Conservation (phyloP, 1,140 invertebrate species). For the Drosophila tristis region DNA sequence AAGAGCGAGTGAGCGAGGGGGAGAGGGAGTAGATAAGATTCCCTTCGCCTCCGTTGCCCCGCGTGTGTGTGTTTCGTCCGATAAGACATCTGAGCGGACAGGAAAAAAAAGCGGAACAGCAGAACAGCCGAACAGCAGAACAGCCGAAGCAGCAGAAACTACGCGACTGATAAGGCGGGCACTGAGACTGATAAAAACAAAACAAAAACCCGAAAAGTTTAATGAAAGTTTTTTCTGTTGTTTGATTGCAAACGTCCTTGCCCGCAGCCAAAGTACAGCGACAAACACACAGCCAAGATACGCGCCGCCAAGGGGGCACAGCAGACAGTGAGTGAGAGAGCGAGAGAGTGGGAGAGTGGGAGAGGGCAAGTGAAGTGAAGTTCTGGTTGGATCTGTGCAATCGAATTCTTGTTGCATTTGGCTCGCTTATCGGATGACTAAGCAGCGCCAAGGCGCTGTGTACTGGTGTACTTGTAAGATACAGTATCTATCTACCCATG, state of each 20-base stretch:
- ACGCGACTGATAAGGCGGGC: conserved; percentile 57
- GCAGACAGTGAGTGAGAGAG: background rate
- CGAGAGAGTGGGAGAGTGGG: too few species aligned
- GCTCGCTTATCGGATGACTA: too few species aligned
- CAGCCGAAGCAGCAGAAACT: too few species aligned
- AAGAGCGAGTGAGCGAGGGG: too few species aligned
- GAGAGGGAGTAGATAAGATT: conserved; percentile 50
- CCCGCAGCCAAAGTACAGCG: conserved; percentile 7
- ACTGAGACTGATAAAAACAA: conserved; percentile 30
- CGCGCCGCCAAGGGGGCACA: too few species aligned
- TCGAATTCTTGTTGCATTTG: too few species aligned
- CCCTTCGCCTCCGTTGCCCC: background rate
- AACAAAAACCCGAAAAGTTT: conserved; percentile 25
- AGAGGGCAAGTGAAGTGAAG: too few species aligned
- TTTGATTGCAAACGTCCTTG: conserved; percentile 67
- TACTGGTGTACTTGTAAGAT: too few species aligned
- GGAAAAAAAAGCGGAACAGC: background rate
- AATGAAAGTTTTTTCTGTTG: conserved; percentile 58
- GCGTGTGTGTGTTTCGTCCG: conserved; percentile 34
- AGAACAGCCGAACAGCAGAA: too few species aligned
- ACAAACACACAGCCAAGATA: background rate
- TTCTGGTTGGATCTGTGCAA: too few species aligned
- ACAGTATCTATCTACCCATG: too few species aligned
- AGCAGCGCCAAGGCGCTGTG: too few species aligned
- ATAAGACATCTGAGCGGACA: conserved; percentile 70